These are phyloP conservation scores for Spodoptera exigua DNA, from an alignment of 2,888 invertebrate species.

Conservation along the genomic window DNA sequence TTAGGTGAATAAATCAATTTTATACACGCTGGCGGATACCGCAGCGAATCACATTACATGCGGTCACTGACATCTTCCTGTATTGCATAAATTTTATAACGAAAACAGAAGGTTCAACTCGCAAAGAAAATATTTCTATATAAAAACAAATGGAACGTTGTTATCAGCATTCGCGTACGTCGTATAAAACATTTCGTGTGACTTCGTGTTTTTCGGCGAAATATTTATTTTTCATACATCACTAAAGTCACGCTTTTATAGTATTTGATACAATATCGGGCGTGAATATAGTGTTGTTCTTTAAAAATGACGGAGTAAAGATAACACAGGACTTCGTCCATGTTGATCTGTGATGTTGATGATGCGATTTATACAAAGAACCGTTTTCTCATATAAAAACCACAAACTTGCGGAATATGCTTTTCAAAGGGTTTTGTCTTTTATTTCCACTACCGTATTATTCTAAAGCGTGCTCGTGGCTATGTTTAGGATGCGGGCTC, in stretches of 20 bases:
- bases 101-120: constrained; percentile 47
- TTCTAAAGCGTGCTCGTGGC: constrained; percentile 63
- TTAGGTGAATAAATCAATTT: constrained; percentile 79
- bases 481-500: constrained; percentile 68
- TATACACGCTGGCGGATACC: constrained; percentile 79
- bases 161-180: constrained; percentile 28
- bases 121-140: constrained; percentile 29
- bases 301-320: constrained; percentile 52
- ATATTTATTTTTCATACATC: constrained; percentile 26
- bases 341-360: no score
- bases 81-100: constrained; percentile 76
- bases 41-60: constrained; percentile 81
- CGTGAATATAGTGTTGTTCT: constrained; percentile 38
- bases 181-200: constrained; percentile 27
- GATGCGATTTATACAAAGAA: constrained; percentile 69
- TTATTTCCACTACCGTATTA: constrained; percentile 77
- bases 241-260: constrained; percentile 46
- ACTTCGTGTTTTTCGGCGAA: constrained; percentile 23
- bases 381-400: constrained; percentile 71
- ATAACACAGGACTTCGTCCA: constrained; percentile 53
- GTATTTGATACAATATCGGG: constrained; percentile 20
- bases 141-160: constrained; percentile 42
- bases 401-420: constrained; percentile 76
- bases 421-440: constrained; percentile 64
- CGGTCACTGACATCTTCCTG: constrained; percentile 84